phyloP scores from a whole-genome alignment of 1,140 invertebrate genomes.

The Aphelinus atriplicis region DNA sequence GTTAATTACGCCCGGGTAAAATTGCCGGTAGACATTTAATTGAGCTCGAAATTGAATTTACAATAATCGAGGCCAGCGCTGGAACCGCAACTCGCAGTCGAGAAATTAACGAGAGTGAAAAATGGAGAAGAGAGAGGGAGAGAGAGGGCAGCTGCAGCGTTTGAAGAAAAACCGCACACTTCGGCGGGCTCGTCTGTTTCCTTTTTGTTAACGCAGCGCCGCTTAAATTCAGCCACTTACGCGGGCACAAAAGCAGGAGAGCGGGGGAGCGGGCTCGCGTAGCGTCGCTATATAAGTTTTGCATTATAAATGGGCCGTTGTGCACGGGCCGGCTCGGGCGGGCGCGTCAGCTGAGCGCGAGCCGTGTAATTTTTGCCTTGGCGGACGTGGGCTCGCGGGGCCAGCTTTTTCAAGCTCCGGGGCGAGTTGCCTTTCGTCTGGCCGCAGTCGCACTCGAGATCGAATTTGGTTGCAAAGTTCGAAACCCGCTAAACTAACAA shows the following conservation, averaged over 20 bases:
- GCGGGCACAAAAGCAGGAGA: neutral
- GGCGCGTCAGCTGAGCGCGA: neutral
- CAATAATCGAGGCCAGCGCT: too few relatives aligned
- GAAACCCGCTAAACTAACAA: constrained; percentile 52
- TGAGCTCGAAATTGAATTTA: too few relatives aligned
- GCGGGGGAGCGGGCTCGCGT: constrained; percentile 20
- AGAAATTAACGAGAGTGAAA: too few relatives aligned
- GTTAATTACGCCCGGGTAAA: too few relatives aligned
- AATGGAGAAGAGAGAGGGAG: too few relatives aligned
- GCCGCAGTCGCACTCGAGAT: constrained; percentile 2
- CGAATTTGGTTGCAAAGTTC: constrained; percentile 42
- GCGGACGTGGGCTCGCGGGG: constrained; percentile 1
- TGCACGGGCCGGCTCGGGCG: neutral
- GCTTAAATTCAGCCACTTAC: constrained; percentile 20
- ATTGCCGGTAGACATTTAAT: too few relatives aligned
- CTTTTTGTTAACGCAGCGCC: neutral
- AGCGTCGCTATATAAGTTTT: constrained; percentile 28
- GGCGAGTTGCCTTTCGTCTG: neutral
- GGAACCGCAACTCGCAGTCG: too few relatives aligned
- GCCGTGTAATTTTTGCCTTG: constrained; percentile 22
- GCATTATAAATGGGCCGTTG: constrained; percentile 30
- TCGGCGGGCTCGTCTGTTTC: neutral
- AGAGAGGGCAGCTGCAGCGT: too few relatives aligned
- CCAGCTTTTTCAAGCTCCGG: constrained; percentile 26
- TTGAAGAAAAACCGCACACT: too few relatives aligned